phyloP scores from a whole-genome alignment of 2,797 vertebrate species.

The Borostomias antarcticus region DNA sequence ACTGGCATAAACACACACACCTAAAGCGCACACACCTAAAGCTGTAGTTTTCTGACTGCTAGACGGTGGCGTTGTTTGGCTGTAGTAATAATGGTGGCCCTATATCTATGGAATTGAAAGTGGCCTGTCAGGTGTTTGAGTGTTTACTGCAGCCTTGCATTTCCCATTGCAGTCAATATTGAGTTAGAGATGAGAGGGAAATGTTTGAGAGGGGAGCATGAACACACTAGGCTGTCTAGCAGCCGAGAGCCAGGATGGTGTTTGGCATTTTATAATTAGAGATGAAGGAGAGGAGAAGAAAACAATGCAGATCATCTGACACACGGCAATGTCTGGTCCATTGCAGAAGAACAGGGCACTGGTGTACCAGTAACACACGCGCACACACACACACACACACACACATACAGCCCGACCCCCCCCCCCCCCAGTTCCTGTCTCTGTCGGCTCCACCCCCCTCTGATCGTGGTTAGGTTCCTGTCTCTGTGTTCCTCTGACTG shows the following conservation, averaged over 20 bases:
- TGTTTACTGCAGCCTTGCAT: slow-evolving; percentile 72
- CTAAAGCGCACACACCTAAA: slow-evolving; percentile 28
- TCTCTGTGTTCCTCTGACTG: slow-evolving; percentile 10
- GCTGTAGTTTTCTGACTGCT: slow-evolving; percentile 14
- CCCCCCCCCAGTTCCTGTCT: neutral
- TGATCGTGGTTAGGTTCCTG: slow-evolving; percentile 23
- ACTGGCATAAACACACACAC: slow-evolving; percentile 26
- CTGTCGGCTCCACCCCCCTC: no score
- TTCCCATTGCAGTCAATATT: slow-evolving; percentile 75
- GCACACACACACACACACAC: neutral
- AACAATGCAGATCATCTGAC: slow-evolving; percentile 65
- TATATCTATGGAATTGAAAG: slow-evolving; percentile 73
- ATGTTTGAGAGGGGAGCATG: slow-evolving; percentile 68
- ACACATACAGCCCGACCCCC: neutral
- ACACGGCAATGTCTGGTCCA: slow-evolving; percentile 42
- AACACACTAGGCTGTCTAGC: slow-evolving; percentile 66
- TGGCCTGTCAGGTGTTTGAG: slow-evolving; percentile 69
- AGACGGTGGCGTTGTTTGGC: neutral
- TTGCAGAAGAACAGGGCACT: slow-evolving; percentile 40
- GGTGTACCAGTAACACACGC: slow-evolving; percentile 22
- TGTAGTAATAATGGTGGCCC: slow-evolving; percentile 55
- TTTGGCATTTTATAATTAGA: slow-evolving; percentile 79
- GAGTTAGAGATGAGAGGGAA: slow-evolving; percentile 63
- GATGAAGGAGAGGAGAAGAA: slow-evolving; percentile 58
- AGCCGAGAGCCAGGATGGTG: slow-evolving; percentile 63